Evolutionary conservation across 2,888 invertebrate genomes (phyloP), one percentile per base, ranked within the genome.

Genomic region (Sesia apiformis): DNA sequence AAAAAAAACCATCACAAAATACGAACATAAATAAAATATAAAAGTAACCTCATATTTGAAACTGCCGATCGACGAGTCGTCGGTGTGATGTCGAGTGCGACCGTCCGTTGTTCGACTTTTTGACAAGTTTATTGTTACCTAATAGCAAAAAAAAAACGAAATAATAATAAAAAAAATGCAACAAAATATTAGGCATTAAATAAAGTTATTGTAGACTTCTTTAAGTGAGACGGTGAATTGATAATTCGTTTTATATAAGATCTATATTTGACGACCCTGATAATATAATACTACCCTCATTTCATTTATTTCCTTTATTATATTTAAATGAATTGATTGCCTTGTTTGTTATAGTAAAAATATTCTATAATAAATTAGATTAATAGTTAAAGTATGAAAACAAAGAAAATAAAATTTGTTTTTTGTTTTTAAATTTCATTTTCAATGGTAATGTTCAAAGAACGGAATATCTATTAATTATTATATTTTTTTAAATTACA

Each of bases 41-140:
- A 63, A 66, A 69, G 72, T 60, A 84, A 93, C 93, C 91, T 93
- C 93, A 67, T 92, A 92, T 74, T 92, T 92, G 72, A 92, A 92
- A 80, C 93, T 93, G 76, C 93, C 93, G 56, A 93, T 87, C 57
- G 93, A 93, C 61, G 93, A 93, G 70, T 94, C 93, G 72, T 93
- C 93, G 0, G 93, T 93, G 65, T 91, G 92, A 60, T 92, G 93
- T 53, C 93, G 84, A 58, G 90, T 90, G 59, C 92, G 84, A 49
- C 78, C 74, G 60, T 91, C 89, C 46, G 66, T 60, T 40, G 68
- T 59, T 49, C 81, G 78, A 51, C 69, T 66, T 66, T 83, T 81
- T 49, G 81, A 70, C 62, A 83, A 63, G 63, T 79, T 78, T 66
- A 88, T 70, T 58, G 86, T 83, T 23, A 89, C 87, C 88, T 88